Evolutionary conservation across 2,113 vertebrate species (phyloP).

Genomic region (Terrapene triunguis): DNA sequence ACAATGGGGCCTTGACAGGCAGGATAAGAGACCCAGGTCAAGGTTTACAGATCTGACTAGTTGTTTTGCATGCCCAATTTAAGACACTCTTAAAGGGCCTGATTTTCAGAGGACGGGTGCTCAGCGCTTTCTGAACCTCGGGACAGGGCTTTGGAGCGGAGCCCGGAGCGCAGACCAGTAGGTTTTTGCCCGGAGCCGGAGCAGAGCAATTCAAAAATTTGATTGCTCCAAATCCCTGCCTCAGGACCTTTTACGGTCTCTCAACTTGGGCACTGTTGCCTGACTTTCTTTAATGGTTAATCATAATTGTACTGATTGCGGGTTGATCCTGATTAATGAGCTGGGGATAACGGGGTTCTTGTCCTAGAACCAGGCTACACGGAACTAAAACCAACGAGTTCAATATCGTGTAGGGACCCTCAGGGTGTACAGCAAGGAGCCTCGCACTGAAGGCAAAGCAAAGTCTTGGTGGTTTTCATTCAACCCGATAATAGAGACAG

Average conservation of each 20-base stretch:
- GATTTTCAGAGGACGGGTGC: background rate
- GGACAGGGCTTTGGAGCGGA: background rate
- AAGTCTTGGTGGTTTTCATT: background rate
- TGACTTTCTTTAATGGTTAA: background rate
- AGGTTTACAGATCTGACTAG: background rate
- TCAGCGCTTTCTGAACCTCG: background rate
- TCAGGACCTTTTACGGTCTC: background rate
- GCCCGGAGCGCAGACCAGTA: too few relatives aligned
- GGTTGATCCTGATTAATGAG: too few relatives aligned
- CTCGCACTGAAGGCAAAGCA: background rate
- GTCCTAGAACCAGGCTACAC: too few relatives aligned
- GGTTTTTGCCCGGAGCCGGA: too few relatives aligned
- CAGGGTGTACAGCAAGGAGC: background rate
- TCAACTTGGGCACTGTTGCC: background rate
- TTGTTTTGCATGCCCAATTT: fast-evolving
- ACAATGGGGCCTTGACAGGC: background rate
- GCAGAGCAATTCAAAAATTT: too few relatives aligned
- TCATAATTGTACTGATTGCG: background rate
- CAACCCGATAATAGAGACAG: background rate
- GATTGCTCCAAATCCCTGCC: too few relatives aligned
- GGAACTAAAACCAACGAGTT: too few relatives aligned
- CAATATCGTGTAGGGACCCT: background rate
- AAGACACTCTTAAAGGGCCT: background rate
- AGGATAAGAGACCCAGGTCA: background rate
- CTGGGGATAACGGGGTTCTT: too few relatives aligned